A percentile compares a stretch with the other conserved stretches of the same genome.
phyloP scores from a whole-genome alignment of 37 sponge, comb jelly and placozoan species.

The Ephydatia muelleri region DNA sequence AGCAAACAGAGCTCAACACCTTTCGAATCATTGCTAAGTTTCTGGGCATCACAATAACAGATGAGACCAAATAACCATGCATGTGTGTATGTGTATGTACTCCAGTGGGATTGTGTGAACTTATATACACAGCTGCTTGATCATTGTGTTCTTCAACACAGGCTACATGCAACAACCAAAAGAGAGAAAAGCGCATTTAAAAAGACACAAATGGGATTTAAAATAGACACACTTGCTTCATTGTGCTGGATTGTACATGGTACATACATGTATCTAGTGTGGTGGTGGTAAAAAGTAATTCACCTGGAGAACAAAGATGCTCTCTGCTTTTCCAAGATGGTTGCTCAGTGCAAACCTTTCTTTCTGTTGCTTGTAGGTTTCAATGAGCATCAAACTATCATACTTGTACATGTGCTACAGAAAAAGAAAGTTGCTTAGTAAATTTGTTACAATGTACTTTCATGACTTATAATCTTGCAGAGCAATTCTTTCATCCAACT shows the following conservation, averaged over 20 bases:
- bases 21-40: too few relatives aligned
- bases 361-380: constrained; percentile 49
- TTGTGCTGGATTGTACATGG: background rate
- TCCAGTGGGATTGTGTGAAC: too few relatives aligned
- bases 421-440: too few relatives aligned
- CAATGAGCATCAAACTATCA: constrained; percentile 37
- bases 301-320: constrained; percentile 42
- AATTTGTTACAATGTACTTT: too few relatives aligned
- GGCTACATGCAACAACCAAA: background rate
- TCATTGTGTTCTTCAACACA: background rate
- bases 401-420: background rate
- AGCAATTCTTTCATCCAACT: too few relatives aligned
- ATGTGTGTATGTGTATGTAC: too few relatives aligned
- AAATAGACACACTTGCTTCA: background rate
- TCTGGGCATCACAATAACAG: too few relatives aligned
- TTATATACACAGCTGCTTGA: constrained; percentile 11
- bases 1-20: too few relatives aligned
- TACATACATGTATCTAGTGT: background rate
- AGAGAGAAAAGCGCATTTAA: background rate
- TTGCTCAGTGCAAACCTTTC: constrained; percentile 62
- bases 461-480: too few relatives aligned
- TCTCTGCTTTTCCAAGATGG: constrained; percentile 17
- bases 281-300: background rate
- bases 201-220: background rate
- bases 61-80: too few relatives aligned